Percentiles rank a stretch among this genome's conserved stretches.
Conservation (phyloP, 2,888 invertebrate genomes). For the Acanthoscelides obtectus region DNA sequence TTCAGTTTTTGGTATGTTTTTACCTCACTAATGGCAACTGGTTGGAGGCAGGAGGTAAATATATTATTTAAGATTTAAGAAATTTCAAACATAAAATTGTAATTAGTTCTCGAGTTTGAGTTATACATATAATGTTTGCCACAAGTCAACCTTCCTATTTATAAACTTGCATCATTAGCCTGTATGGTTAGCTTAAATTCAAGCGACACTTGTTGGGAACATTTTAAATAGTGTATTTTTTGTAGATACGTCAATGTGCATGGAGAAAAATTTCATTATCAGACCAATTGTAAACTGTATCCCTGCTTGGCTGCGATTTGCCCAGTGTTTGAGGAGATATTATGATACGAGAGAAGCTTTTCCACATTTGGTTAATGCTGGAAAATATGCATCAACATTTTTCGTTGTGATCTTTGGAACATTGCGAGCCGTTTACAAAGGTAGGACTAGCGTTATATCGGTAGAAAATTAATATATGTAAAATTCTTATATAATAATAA, state of each 20-base stretch:
- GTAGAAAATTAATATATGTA: too few relatives aligned
- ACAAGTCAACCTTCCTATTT: too few relatives aligned
- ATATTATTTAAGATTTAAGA: too few relatives aligned
- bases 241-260: conserved; percentile 50
- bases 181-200: too few relatives aligned
- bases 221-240: conserved; percentile 5
- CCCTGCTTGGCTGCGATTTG: conserved; percentile 82
- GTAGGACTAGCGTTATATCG: conserved; percentile 23
- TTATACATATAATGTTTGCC: too few relatives aligned
- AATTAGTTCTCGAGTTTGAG: too few relatives aligned
- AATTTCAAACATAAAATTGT: too few relatives aligned
- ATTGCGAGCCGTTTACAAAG: conserved; percentile 39
- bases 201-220: too few relatives aligned
- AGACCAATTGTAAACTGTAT: conserved; percentile 69
- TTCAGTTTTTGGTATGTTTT: conserved; percentile 76
- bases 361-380: conserved; percentile 81
- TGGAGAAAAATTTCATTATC: conserved; percentile 48
- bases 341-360: conserved; percentile 72
- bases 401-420: conserved; percentile 62
- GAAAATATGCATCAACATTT: conserved; percentile 73
- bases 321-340: conserved; percentile 79
- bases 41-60: conserved; percentile 49
- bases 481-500: too few relatives aligned
- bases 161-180: too few relatives aligned
- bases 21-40: conserved; percentile 60